Conservation (phyloP, 2,888 invertebrate genomes). For the Nemoura dubitans region DNA sequence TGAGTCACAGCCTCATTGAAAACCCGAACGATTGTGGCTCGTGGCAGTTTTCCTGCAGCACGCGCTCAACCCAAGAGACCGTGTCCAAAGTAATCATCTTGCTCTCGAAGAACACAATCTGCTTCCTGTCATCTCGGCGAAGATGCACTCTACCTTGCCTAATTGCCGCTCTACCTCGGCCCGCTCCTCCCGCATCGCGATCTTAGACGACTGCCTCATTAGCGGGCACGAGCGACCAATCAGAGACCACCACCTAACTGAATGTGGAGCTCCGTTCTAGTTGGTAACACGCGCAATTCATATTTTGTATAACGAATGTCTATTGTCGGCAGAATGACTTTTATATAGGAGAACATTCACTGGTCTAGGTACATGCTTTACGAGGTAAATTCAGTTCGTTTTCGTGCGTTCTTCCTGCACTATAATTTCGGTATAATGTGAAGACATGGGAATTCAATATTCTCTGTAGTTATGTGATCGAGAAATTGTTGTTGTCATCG, state of each 20-base stretch:
- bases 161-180: background rate
- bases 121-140: background rate
- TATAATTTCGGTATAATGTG: no score
- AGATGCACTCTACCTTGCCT: constrained; percentile 5
- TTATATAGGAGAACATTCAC: no score
- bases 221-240: constrained; percentile 7
- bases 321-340: no score
- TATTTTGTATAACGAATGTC: no score
- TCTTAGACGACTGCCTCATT: background rate
- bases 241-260: background rate
- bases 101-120: background rate
- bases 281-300: no score
- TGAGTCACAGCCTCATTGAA: background rate
- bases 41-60: background rate
- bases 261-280: no score
- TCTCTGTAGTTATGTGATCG: no score
- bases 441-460: no score
- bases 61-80: background rate
- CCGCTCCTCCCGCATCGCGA: background rate
- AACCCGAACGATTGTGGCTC: background rate
- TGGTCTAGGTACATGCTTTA: no score
- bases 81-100: background rate
- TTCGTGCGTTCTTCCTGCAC: no score
- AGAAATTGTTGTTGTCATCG: no score
- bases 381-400: no score